Percentiles rank a stretch among this genome's conserved stretches.
phyloP scores from a whole-genome alignment of 1,140 invertebrate genomes.

The Lucilia cuprina region DNA sequence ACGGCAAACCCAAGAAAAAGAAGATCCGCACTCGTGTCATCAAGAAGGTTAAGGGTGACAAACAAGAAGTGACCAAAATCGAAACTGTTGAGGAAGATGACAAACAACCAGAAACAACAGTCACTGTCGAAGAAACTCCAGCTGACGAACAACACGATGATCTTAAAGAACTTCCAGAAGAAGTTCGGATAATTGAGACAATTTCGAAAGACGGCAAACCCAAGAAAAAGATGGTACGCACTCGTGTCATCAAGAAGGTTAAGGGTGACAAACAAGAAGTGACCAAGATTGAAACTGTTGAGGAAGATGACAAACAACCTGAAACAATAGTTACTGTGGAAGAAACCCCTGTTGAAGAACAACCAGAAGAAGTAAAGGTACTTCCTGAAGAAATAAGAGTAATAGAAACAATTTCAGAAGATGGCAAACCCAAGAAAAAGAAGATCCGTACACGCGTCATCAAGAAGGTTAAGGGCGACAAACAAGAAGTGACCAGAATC shows the following conservation, averaged over 20 bases:
- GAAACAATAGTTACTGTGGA: constrained; percentile 36
- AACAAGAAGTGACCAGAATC: constrained; percentile 39
- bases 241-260: constrained; percentile 36
- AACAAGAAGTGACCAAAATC: constrained; percentile 38
- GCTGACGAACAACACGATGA: constrained; percentile 23
- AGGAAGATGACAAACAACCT: constrained; percentile 37
- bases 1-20: constrained; percentile 31
- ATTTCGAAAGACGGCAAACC: constrained; percentile 35
- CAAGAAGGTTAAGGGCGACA: constrained; percentile 35
- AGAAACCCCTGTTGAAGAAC: constrained; percentile 21
- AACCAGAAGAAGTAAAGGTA: constrained; percentile 20
- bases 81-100: constrained; percentile 38
- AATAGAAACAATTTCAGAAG: constrained; percentile 21
- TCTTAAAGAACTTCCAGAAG: constrained; percentile 31
- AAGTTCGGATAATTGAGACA: constrained; percentile 21
- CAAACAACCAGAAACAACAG: constrained; percentile 34
- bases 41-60: constrained; percentile 35
- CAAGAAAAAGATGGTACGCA: constrained; percentile 35
- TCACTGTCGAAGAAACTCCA: constrained; percentile 36
- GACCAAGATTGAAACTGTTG: constrained; percentile 37
- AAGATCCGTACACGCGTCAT: constrained; percentile 32
- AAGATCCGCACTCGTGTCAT: constrained; percentile 33
- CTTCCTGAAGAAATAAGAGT: constrained; percentile 32
- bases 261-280: constrained; percentile 39
- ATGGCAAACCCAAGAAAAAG: constrained; percentile 37